Conservation (phyloP, 1,140 invertebrate genomes). For the Odontomachus brunneus region DNA sequence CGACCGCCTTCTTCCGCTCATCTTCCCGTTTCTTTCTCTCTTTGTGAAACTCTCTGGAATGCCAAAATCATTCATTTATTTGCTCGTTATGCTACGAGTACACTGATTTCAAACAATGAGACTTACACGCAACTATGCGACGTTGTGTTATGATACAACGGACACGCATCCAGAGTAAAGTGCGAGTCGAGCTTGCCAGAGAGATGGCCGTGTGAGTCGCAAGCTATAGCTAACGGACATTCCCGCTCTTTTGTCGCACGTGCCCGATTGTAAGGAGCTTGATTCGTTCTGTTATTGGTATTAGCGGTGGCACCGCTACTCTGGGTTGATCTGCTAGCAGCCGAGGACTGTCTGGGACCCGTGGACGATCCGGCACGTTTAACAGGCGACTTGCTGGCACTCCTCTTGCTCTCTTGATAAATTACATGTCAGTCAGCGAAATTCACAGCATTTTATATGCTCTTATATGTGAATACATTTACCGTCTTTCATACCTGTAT, state of each 20-base stretch:
- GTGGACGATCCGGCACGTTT: slow-evolving; percentile 86
- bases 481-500: slow-evolving; percentile 80
- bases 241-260: slow-evolving; percentile 88
- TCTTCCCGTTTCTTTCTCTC: slow-evolving; percentile 87
- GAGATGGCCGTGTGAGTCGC: slow-evolving; percentile 95
- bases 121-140: slow-evolving; percentile 92
- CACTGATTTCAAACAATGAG: not conserved
- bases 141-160: slow-evolving; percentile 95
- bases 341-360: slow-evolving; percentile 73
- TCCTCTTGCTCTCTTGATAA: slow-evolving; percentile 82
- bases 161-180: slow-evolving; percentile 95
- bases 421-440: slow-evolving; percentile 68
- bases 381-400: slow-evolving; percentile 87
- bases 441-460: slow-evolving; percentile 69
- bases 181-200: slow-evolving; percentile 93
- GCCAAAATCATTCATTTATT: not conserved
- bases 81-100: too few species aligned
- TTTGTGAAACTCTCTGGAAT: slow-evolving; percentile 82
- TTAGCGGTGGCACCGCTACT: slow-evolving; percentile 73
- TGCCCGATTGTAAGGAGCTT: slow-evolving; percentile 77
- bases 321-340: slow-evolving; percentile 72
- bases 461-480: slow-evolving; percentile 54
- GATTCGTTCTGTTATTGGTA: slow-evolving; percentile 70
- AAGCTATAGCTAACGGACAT: slow-evolving; percentile 93
- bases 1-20: slow-evolving; percentile 86